Percentiles rank a stretch among this genome's conserved stretches.
Evolutionary conservation across 2,113 vertebrate species (phyloP).

Genomic region (Chaetodon auriga): DNA sequence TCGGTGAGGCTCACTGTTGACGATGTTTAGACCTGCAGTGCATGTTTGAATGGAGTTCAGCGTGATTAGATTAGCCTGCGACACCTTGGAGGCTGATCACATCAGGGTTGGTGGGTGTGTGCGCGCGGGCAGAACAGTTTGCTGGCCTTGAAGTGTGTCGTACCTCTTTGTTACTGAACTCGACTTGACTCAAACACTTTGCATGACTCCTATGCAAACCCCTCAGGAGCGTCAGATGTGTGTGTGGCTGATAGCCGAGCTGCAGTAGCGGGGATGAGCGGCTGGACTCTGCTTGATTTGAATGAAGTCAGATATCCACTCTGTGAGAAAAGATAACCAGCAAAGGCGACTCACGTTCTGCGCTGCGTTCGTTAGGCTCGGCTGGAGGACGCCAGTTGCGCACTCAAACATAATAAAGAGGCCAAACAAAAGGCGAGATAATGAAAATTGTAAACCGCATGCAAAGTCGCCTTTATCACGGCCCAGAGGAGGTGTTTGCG

Average conservation of each 20-base stretch:
- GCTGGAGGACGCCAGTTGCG: not conserved
- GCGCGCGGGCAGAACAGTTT: not conserved
- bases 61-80: not conserved
- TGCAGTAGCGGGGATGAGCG: not conserved
- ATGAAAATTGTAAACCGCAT: not conserved
- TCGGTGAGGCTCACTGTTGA: not conserved
- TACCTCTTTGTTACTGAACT: not conserved
- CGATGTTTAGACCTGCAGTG: not conserved
- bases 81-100: not conserved
- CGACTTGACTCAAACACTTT: not conserved
- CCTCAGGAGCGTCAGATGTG: conserved; percentile 29
- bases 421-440: not conserved
- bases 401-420: not conserved
- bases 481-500: not conserved
- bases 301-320: conserved; percentile 55
- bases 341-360: not conserved
- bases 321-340: conserved; percentile 62
- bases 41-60: conserved; percentile 14
- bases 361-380: not conserved
- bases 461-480: conserved; percentile 3
- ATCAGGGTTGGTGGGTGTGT: not conserved
- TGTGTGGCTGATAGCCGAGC: conserved; percentile 51
- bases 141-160: not conserved
- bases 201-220: conserved; percentile 40
- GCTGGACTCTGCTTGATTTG: conserved; percentile 45